Evolutionary conservation across 2,113 vertebrate genomes (phyloP), one percentile per base, ranked within the genome.

Genomic region (Limanda limanda): DNA sequence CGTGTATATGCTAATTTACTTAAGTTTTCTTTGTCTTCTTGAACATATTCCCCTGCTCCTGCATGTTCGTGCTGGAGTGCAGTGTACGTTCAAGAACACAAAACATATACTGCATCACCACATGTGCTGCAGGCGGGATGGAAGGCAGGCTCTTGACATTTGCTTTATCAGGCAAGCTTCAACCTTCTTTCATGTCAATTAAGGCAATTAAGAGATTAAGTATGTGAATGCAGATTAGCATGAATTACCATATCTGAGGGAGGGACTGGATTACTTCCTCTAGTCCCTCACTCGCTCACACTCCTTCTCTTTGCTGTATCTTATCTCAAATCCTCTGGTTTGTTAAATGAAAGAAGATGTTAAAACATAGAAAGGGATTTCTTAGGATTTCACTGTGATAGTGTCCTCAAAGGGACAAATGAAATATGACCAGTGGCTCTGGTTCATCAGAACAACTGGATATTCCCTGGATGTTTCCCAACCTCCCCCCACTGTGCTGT

Each of bases 191-290:
- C 74, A 91, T 89, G 79, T 91, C 83, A 91, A 87, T 91, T 90
- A 92, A 89, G 88, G 85, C 85, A 91, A 92, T 91, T 91, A 89
- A 79, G 84, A 89, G 87, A 91, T 93, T 92, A 92, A 79, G 75
- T 45, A 57, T 71, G 65, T 84, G 82, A 90, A 91, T 85, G 76
- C 71, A 88, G 88, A 88, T 91, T 88, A 82, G 66, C 86, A 86
- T 86, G 80, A 87, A 90, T 93, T 87, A 88, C 52, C 89, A 90
- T 88, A 87, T 86, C 74, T 64, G 71, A 78, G 42, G 71, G 69
- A 78, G 75, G 64, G 40, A 76, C 68, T 2, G 42, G 80, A 81
- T 87, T 86, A 68, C 78, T 85, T 82, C 52, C 21, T 75, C 52
- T 73, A 1, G 56, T 82, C 54, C 51, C 24, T 64, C 47, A 27